These are phyloP conservation scores for Mimas tiliae DNA, from an alignment of 2,888 invertebrate species.

Conservation along the genomic window DNA sequence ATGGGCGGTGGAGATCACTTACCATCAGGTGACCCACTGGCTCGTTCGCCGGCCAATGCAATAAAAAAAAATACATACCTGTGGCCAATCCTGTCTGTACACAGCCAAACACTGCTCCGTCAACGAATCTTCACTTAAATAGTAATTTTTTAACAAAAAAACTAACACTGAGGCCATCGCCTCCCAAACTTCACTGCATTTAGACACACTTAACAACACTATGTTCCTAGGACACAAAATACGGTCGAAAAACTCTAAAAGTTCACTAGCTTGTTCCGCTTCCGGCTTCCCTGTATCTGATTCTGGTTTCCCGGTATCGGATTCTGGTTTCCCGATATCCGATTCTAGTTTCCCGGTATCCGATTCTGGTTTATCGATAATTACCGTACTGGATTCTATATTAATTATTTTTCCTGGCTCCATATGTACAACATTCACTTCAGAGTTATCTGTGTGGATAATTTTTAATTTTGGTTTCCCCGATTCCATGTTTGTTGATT, in stretches of 20 bases:
- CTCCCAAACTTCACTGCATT: slow-evolving; percentile 63
- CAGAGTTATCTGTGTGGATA: neutral
- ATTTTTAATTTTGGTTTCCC: neutral
- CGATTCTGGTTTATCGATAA: no score
- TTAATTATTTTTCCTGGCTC: neutral
- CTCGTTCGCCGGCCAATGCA: no score
- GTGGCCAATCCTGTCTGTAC: slow-evolving; percentile 88
- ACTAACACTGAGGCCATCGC: slow-evolving; percentile 71
- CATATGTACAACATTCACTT: neutral
- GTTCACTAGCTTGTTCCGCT: slow-evolving; percentile 36
- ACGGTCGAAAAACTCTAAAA: slow-evolving; percentile 65
- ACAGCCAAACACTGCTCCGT: slow-evolving; percentile 88
- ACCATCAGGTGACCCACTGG: no score
- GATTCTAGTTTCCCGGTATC: no score
- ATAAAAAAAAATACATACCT: slow-evolving; percentile 67
- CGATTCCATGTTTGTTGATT: neutral
- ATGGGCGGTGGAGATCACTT: no score
- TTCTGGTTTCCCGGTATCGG: neutral
- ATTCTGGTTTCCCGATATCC: no score
- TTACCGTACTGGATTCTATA: neutral
- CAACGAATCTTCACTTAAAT: slow-evolving; percentile 85
- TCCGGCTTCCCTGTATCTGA: slow-evolving; percentile 32
- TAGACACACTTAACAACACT: slow-evolving; percentile 55
- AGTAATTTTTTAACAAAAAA: slow-evolving; percentile 79
- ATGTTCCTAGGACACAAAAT: slow-evolving; percentile 73